phyloP scores from a whole-genome alignment of 2,113 vertebrate species.

The Alces alces region DNA sequence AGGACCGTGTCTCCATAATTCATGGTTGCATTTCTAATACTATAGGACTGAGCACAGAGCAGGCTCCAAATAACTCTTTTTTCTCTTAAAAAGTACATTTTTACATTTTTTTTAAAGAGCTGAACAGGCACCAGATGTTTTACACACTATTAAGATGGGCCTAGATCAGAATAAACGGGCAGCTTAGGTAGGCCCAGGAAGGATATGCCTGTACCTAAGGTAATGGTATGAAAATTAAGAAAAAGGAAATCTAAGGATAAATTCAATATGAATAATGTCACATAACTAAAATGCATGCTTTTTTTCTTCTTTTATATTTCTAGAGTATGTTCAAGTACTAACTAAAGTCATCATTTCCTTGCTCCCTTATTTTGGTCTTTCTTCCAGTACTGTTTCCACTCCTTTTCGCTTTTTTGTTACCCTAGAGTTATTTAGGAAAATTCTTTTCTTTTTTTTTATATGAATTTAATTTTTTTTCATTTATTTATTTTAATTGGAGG shows the following conservation, averaged over 20 bases:
- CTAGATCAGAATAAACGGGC: neutral
- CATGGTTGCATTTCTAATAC: neutral
- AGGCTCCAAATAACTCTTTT: neutral
- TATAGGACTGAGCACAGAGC: neutral
- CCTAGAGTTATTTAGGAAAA: neutral
- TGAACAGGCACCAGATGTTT: neutral
- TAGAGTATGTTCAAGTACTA: neutral
- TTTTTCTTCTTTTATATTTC: neutral
- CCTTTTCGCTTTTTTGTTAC: neutral
- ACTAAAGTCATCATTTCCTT: neutral
- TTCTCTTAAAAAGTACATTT: neutral
- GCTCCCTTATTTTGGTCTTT: neutral
- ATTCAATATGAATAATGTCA: neutral
- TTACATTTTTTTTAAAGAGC: neutral
- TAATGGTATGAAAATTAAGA: neutral
- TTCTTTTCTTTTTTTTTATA: neutral
- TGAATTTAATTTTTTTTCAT: neutral
- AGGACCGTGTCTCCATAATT: neutral
- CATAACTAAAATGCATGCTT: neutral
- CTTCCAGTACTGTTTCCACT: neutral
- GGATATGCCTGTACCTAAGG: neutral
- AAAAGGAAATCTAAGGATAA: neutral
- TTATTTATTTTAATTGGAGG: neutral
- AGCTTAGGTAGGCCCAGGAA: neutral
- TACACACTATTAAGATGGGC: neutral